These are phyloP conservation scores for Anaspis maculata DNA, from an alignment of 2,888 invertebrate genomes.

Conservation along the genomic window DNA sequence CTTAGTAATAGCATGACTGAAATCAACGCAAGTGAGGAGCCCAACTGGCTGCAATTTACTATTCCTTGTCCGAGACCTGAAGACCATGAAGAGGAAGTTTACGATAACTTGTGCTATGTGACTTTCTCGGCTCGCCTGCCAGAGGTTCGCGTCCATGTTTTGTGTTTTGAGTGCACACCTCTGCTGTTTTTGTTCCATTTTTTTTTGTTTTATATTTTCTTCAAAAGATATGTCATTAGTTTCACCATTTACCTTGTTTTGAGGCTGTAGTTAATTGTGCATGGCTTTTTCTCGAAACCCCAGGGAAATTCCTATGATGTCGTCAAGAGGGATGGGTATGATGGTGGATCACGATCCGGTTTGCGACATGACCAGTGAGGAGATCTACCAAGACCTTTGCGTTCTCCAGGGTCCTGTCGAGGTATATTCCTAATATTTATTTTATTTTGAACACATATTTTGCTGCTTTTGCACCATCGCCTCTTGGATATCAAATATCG, in stretches of 20 bases:
- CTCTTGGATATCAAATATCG: conserved; percentile 4
- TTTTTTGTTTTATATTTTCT: conserved; percentile 22
- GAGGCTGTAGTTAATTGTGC: conserved; percentile 4
- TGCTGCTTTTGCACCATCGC: too few species aligned
- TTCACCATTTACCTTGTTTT: conserved; percentile 3
- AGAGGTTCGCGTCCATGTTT: conserved; percentile 49
- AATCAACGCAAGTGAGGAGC: conserved; percentile 34
- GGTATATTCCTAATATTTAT: conserved; percentile 22
- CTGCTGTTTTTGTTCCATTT: conserved; percentile 5
- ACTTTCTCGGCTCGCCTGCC: conserved; percentile 61
- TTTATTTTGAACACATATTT: neutral
- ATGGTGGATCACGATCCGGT: conserved; percentile 25
- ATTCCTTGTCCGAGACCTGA: conserved; percentile 53
- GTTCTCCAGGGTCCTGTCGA: conserved; percentile 45
- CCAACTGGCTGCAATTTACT: conserved; percentile 59
- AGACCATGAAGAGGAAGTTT: conserved; percentile 72
- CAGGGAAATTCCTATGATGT: too few species aligned
- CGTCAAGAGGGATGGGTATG: too few species aligned
- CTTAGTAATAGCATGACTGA: conserved; percentile 12
- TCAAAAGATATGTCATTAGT: conserved; percentile 15
- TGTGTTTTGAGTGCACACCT: too few species aligned
- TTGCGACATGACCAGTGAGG: conserved; percentile 63
- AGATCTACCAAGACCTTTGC: conserved; percentile 92
- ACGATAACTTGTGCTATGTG: conserved; percentile 83
- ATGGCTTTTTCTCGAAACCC: conserved; percentile 18